Evolutionary conservation across 2,113 vertebrate genomes (phyloP).

Genomic region (Salvelinus fontinalis): DNA sequence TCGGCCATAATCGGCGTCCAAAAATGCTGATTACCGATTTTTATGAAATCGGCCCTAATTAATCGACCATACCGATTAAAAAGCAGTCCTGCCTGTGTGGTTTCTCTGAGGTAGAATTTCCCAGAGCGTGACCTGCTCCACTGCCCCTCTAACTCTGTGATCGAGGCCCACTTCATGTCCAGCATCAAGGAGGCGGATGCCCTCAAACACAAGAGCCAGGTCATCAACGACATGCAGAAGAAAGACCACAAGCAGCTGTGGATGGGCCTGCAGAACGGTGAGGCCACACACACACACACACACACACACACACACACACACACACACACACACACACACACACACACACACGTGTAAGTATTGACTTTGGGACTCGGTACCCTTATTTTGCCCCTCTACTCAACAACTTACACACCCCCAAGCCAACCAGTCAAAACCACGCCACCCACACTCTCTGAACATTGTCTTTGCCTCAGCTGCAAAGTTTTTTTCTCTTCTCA

Average conservation of each 20-base stretch:
- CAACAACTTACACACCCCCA: too few relatives aligned
- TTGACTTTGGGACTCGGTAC: too few relatives aligned
- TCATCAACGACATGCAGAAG: constrained; percentile 99
- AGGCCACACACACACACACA: constrained; percentile 22
- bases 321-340: too few relatives aligned
- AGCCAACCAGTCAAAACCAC: not conserved
- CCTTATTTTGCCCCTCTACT: too few relatives aligned
- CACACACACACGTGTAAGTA: too few relatives aligned
- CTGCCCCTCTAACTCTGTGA: constrained; percentile 88
- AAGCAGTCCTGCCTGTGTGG: not conserved
- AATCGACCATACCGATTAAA: too few relatives aligned
- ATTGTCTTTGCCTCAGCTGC: not conserved
- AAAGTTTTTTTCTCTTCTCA: not conserved
- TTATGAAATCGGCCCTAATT: too few relatives aligned
- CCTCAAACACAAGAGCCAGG: constrained; percentile 97
- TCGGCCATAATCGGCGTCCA: too few relatives aligned
- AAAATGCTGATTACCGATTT: too few relatives aligned
- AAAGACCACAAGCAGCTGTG: constrained; percentile 99
- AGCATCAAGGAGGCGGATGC: constrained; percentile 98
- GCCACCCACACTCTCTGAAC: not conserved
- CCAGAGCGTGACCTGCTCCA: constrained; percentile 92
- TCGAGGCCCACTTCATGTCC: constrained; percentile 99
- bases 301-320: not conserved
- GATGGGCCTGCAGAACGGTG: constrained; percentile 99
- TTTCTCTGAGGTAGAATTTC: constrained; percentile 81